phyloP scores from a whole-genome alignment of 2,113 vertebrate species.

The Dromas ardeola region DNA sequence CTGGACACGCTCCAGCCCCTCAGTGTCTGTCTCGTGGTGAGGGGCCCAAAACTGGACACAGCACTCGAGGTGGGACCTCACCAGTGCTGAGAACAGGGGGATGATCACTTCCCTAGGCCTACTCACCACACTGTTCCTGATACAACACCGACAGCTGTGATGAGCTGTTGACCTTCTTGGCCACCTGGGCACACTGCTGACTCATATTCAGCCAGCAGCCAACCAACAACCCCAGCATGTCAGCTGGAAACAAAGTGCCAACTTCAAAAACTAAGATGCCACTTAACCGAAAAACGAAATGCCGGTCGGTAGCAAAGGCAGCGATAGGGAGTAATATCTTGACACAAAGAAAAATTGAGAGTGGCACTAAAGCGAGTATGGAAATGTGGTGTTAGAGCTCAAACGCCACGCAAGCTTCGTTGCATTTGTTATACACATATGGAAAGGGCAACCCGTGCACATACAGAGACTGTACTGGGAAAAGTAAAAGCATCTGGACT shows the following conservation, averaged over 20 bases:
- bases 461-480: neutral
- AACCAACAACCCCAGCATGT: no score
- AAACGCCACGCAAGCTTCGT: accelerated
- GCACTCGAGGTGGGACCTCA: no score
- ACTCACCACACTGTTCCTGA: no score
- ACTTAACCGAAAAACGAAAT: neutral
- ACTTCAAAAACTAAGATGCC: neutral
- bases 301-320: accelerated
- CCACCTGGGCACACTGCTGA: no score
- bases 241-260: neutral
- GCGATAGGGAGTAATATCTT: neutral
- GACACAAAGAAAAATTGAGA: neutral
- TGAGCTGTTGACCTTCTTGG: no score
- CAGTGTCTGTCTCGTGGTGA: no score
- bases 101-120: no score
- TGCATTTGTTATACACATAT: accelerated
- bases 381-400: accelerated
- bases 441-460: neutral
- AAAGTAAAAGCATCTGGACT: neutral
- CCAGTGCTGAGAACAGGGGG: no score
- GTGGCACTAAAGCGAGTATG: neutral
- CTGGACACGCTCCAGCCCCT: no score
- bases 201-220: no score
- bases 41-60: no score
- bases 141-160: no score